phyloP scores from a whole-genome alignment of 2,888 invertebrate species.

The Hemithea aestivaria region DNA sequence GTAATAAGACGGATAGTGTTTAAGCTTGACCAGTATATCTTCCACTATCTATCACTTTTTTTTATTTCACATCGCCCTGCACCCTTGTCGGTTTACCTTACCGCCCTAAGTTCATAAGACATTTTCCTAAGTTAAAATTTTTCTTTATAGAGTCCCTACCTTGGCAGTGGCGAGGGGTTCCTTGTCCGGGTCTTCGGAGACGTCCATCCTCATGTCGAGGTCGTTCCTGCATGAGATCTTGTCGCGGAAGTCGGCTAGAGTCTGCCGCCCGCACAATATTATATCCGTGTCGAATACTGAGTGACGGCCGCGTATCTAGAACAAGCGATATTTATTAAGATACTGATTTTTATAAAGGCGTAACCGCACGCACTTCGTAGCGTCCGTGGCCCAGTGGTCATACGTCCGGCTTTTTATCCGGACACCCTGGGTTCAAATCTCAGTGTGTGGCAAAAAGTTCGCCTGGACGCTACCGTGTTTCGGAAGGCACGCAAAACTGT shows the following conservation, averaged over 20 bases:
- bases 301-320: slow-evolving; percentile 45
- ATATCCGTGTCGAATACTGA: slow-evolving; percentile 56
- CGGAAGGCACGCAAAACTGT: too few species aligned
- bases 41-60: slow-evolving; percentile 41
- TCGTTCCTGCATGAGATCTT: slow-evolving; percentile 87
- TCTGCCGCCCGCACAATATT: slow-evolving; percentile 67
- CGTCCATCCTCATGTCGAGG: slow-evolving; percentile 78
- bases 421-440: too few species aligned
- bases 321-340: too few species aligned
- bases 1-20: too few species aligned
- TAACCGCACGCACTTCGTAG: too few species aligned
- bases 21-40: slow-evolving; percentile 45
- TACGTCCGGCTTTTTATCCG: too few species aligned
- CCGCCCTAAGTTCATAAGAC: slow-evolving; percentile 44
- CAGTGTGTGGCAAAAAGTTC: too few species aligned
- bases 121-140: too few species aligned
- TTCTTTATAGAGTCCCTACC: too few species aligned
- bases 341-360: too few species aligned
- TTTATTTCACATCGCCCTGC: slow-evolving; percentile 31
- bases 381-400: too few species aligned
- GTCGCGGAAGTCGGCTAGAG: slow-evolving; percentile 85
- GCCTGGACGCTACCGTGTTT: too few species aligned
- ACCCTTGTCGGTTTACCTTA: slow-evolving; percentile 38
- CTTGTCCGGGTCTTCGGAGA: slow-evolving; percentile 73
- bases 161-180: slow-evolving; percentile 41